Conservation (phyloP, 2,113 vertebrate genomes). For the Beaufortia kweichowensis region DNA sequence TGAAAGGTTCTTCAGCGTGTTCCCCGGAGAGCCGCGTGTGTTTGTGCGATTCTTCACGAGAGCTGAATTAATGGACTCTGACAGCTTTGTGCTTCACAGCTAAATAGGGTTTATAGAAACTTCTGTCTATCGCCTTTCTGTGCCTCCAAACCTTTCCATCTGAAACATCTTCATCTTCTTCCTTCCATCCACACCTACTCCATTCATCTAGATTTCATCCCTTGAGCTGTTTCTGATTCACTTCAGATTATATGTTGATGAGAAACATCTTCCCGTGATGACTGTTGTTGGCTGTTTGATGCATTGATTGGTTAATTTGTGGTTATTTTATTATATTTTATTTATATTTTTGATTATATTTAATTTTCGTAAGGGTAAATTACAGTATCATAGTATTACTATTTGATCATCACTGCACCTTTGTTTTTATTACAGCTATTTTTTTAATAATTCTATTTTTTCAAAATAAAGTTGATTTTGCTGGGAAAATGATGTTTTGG, state of each 20-base stretch:
- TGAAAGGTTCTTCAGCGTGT: slow-evolving; percentile 22
- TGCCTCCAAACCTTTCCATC: neutral
- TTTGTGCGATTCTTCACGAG: slow-evolving; percentile 20
- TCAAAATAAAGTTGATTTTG: too few species aligned
- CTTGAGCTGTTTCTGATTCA: neutral
- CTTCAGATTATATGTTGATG: neutral
- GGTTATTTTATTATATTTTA: too few species aligned
- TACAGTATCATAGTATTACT: too few species aligned
- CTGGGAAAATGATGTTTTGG: too few species aligned
- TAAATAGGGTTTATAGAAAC: slow-evolving; percentile 40
- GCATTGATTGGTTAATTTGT: too few species aligned
- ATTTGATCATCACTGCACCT: too few species aligned
- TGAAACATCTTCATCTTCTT: neutral
- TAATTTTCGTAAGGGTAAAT: neutral
- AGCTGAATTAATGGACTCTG: slow-evolving; percentile 51
- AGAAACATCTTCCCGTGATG: neutral
- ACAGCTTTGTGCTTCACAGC: slow-evolving; percentile 39
- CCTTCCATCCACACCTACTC: neutral
- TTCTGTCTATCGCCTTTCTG: slow-evolving; percentile 23
- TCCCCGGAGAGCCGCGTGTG: slow-evolving; percentile 12
- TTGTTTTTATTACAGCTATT: too few species aligned
- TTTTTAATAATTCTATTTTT: too few species aligned
- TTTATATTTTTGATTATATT: too few species aligned
- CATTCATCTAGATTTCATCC: neutral
- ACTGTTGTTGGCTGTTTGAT: too few species aligned